Evolutionary conservation across 2,888 invertebrate species (phyloP).

Genomic region (Apomyelois bistriatella): DNA sequence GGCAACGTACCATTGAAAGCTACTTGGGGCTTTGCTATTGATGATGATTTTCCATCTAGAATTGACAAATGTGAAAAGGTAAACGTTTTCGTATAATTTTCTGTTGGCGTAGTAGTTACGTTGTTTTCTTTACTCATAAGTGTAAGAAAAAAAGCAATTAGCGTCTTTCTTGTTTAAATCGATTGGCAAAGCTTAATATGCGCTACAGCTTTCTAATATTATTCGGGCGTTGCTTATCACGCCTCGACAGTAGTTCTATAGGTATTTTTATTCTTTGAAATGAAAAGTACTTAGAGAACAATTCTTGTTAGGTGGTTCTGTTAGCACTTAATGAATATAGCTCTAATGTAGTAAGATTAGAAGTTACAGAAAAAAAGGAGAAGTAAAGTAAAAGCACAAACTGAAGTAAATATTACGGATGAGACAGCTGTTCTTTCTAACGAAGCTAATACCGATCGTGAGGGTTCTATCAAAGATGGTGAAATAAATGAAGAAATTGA

Average conservation of each 20-base stretch:
- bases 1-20: slow-evolving; percentile 66
- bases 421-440: background rate
- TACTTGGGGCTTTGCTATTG: slow-evolving; percentile 58
- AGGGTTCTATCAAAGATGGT: background rate
- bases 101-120: no score
- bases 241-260: no score
- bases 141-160: no score
- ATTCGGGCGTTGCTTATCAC: no score
- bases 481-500: background rate
- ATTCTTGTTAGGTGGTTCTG: no score
- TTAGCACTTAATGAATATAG: no score
- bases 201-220: no score
- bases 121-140: no score
- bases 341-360: background rate
- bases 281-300: no score
- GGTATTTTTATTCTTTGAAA: no score
- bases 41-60: slow-evolving; percentile 62
- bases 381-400: background rate
- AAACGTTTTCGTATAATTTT: background rate
- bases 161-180: no score
- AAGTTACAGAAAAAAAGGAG: background rate
- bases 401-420: background rate
- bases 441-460: background rate
- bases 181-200: no score
- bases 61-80: slow-evolving; percentile 44